Base-by-base conservation (phyloP, 2,797 vertebrate genomes). In the Rousettus madagascariensis region DNA sequence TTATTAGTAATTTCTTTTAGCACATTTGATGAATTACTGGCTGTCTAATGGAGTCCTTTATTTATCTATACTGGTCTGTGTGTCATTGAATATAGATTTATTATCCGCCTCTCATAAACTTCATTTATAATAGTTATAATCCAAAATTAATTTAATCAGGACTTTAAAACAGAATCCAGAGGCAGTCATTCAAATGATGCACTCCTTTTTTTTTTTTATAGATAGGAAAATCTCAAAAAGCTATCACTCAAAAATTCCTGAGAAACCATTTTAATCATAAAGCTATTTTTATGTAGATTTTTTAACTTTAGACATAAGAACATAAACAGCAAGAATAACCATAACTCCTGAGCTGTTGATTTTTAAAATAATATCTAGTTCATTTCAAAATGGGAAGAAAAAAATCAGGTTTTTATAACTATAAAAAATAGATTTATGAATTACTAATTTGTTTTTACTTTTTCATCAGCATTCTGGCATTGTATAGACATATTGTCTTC, bases 1-100 rank as follows among this genome's bases (percentile, higher is more conserved):
- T 91, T 82, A 63, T 79, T 89, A 74, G 16, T 51, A 28, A 79
- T 92, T 94, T 95, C 2, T 84, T 78, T 90, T 75, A 59, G 4
- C 1, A 63, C 0, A 46, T 38, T 57, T 75, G 33, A 78, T 83
- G 28, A 82, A 92, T 83, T 91, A 26, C 9, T 92, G 33, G 4
- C 19, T 80, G 20, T 63, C 24, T 82, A 68, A 68, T 61, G 51
- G 38, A 83, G 8, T 36, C 22, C 1, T 84, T 86, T 43, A 91
- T 86, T 86, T 92, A 33, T 95, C 28, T 68, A 49, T 59, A 95
- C 3, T 66, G 2, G 17, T 69, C 16, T 71, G 1, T 66, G 5
- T 30, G 66, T 16, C 15, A 43, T 19, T 87, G n/a, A 92, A 78
- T 53, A 72, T 24, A 36, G 33, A 69, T 69, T 59, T 92, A 74